Conservation (phyloP, 2,797 vertebrate genomes). For the Halcyon smyrnensis region DNA sequence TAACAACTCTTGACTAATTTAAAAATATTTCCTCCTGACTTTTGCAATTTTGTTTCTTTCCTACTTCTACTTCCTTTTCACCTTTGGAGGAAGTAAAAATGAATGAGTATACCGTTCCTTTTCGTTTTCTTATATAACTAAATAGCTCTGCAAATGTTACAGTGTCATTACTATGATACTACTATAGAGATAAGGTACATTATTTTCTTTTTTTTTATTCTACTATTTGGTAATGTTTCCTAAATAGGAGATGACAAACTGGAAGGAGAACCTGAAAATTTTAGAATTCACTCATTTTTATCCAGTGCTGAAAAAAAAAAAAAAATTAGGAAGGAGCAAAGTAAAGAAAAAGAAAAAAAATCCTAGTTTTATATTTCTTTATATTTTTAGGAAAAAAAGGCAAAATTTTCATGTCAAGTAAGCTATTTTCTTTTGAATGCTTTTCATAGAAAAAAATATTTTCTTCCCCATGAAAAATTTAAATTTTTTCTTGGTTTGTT, state of each 20-base stretch:
- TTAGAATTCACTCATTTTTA: neutral
- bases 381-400: neutral
- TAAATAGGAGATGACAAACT: neutral
- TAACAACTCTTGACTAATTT: neutral
- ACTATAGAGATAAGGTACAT: neutral
- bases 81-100: neutral
- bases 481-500: neutral
- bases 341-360: neutral
- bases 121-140: neutral
- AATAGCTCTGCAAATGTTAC: neutral
- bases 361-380: neutral
- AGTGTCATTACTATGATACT: neutral
- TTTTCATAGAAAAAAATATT: neutral
- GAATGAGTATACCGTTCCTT: neutral
- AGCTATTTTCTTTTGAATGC: neutral
- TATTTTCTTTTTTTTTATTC: neutral
- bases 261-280: neutral
- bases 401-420: neutral
- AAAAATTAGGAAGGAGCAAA: neutral
- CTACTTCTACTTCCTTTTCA: neutral
- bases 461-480: neutral
- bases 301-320: neutral
- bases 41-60: neutral
- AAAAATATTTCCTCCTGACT: neutral
- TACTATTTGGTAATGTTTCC: neutral